Base-by-base conservation (phyloP, 2,888 invertebrate genomes). In the Cinara cedri region DNA sequence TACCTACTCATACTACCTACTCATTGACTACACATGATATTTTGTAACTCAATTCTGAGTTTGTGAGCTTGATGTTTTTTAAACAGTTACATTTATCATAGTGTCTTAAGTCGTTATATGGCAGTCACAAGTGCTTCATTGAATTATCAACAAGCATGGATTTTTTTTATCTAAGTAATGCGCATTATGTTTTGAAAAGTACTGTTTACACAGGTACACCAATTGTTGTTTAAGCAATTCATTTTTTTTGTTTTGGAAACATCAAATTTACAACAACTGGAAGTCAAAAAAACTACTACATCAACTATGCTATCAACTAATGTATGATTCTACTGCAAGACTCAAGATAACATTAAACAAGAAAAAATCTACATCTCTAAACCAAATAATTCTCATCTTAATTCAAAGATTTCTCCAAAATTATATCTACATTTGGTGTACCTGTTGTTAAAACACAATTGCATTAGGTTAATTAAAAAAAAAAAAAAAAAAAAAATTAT, bases 401-500 rank as follows among this genome's bases (percentile, higher is more conserved):
- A 74, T 16, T 54, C 6, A 24, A 57, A 42, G 21, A 74, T 74
- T 16, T 3, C 42, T 54, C 42, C 42, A 75, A n/a, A 57, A 57
- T 76, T 34, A 68, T 16, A 34, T 6, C 34, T 34, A 57, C 44
- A 65, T 76, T 76, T 76, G 76, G 57, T 76, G 57, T 76, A 68
- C 76, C 76, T 76, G 54, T 76, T 65, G 24, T 8, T 57, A 55
- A 57, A 76, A 49, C 46, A 68, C 76, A 76, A 66, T 57, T 68
- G 42, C 26, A 66, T 66, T 76, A 76, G 76, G 76, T 65, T 65
- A 55, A 9, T 44, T 63, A 21, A 42, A 42, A 26, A 72, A 26
- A 62, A n/a, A n/a, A 21, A 34, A 21, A 21, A 57, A 46, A 46
- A n/a, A n/a, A 34, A 34, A 34, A 34, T 6, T 9, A 19, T 44